Percentiles rank a stretch among this genome's conserved stretches.
These are phyloP conservation scores for Euglossa dilemma DNA, from an alignment of 1,140 invertebrate species.

Conservation along the genomic window DNA sequence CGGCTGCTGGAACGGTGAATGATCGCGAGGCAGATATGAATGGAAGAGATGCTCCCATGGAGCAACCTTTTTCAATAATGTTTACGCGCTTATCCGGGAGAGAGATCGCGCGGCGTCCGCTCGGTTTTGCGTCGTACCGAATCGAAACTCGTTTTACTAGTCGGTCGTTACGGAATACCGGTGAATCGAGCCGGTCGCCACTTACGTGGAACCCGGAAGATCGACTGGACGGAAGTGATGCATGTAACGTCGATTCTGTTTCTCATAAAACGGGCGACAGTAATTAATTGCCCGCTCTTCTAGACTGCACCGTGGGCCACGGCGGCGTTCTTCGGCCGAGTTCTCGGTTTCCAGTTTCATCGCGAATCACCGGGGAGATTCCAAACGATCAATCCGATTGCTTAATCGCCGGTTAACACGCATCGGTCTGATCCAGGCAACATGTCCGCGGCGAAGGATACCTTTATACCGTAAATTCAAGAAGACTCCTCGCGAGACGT, in stretches of 20 bases:
- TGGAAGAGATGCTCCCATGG: slow-evolving; percentile 1
- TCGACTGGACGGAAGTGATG: slow-evolving; percentile 60
- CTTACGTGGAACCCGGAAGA: slow-evolving; percentile 61
- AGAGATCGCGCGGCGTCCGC: slow-evolving; percentile 1
- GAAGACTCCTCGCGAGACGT: background rate
- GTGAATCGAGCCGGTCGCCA: slow-evolving; percentile 20
- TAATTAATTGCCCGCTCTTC: slow-evolving; percentile 38
- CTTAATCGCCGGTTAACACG: background rate
- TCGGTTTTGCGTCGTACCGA: slow-evolving; percentile 36
- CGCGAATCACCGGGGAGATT: background rate
- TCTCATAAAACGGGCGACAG: slow-evolving; percentile 33
- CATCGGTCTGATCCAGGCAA: background rate
- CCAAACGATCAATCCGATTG: background rate
- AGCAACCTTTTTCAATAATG: slow-evolving; percentile 27
- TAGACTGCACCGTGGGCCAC: background rate
- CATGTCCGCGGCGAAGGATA: background rate
- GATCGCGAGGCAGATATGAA: background rate
- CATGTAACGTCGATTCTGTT: slow-evolving; percentile 27
- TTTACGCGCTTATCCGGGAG: slow-evolving; percentile 2
- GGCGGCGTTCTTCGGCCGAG: background rate
- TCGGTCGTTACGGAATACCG: slow-evolving; percentile 50
- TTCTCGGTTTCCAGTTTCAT: background rate
- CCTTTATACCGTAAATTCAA: background rate
- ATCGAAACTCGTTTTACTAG: slow-evolving; percentile 57
- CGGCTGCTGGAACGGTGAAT: background rate